Conservation (phyloP, 2,888 invertebrate species). For the Yponomeuta cagnagella region DNA sequence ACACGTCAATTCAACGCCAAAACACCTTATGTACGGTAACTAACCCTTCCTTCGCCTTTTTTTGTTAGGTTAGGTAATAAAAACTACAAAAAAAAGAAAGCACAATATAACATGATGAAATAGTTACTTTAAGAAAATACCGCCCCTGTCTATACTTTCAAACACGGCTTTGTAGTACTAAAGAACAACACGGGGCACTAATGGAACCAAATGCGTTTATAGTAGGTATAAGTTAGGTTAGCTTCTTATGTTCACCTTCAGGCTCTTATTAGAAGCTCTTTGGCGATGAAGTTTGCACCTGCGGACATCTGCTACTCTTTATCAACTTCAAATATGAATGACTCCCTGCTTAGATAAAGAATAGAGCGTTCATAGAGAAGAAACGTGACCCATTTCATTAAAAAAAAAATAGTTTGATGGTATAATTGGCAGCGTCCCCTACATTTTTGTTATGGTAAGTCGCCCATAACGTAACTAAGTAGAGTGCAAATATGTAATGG, state of each 20-base stretch:
- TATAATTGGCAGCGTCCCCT: no score
- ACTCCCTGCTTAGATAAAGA: not conserved
- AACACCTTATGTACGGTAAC: no score
- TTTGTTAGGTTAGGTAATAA: no score
- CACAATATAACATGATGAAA: not conserved
- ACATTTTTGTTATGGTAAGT: no score
- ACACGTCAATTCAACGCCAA: no score
- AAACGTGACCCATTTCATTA: no score
- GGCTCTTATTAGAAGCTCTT: conserved; percentile 50
- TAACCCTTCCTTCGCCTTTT: no score
- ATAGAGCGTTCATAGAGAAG: no score
- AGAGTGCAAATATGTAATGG: no score
- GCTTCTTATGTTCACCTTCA: conserved; percentile 30
- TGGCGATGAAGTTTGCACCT: conserved; percentile 32
- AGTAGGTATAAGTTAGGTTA: conserved; percentile 37
- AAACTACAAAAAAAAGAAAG: no score
- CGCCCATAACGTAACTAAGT: no score
- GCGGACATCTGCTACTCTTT: conserved; percentile 18
- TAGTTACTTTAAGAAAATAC: not conserved
- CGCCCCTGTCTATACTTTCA: not conserved
- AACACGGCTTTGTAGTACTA: conserved; percentile 23
- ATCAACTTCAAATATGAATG: not conserved
- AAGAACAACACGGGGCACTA: conserved; percentile 29
- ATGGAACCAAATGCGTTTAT: conserved; percentile 44
- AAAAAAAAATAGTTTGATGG: no score